Base-by-base conservation (phyloP, 2,888 invertebrate genomes). In the Pachycephus smyrnensis region DNA sequence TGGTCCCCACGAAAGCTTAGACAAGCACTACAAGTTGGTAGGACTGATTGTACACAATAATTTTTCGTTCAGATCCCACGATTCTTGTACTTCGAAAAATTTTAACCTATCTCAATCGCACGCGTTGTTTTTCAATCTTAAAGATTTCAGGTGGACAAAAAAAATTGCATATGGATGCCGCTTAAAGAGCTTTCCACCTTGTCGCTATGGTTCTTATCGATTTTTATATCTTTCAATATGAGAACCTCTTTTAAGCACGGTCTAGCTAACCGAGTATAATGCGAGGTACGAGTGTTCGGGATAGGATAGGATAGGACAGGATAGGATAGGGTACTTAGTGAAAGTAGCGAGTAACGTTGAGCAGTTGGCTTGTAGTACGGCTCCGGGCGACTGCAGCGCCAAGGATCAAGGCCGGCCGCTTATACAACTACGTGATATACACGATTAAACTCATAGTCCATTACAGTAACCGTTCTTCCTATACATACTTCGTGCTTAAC, bases 371-470 rank as follows among this genome's bases (percentile, higher is more conserved):
- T 77, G 83, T 78, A 31, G 71, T 71, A 81, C 81, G 80, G 85
- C 88, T 88, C 82, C 84, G 80, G 86, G 85, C 89, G 88, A 90
- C 86, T 89, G 87, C 87, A 90, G 89, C 90, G 89, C 89, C 87
- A 90, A 89, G 90, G 90, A 90, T 90, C 90, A 90, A 90, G 90
- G 90, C 90, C 90, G 89, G 87, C 85, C 82, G 85, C 86, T 88
- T 88, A 84, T 83, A 84, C 84, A 84, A 84, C 85, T 84, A 82
- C 68, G 80, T 80, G 79, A 82, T 82, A 82, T n/a, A 71, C 31
- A 71, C 55, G 23, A 55, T 40, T 15, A 55, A 23, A 15, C 55
- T 9, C 55, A 23, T 55, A 55, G 23, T 15, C 55, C 23, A 55
- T 55, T 55, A 55, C 55, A 55, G 55, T 55, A 55, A 55, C 55